Base-by-base conservation (phyloP, 1,140 invertebrate genomes). In the Eumaeus atala region DNA sequence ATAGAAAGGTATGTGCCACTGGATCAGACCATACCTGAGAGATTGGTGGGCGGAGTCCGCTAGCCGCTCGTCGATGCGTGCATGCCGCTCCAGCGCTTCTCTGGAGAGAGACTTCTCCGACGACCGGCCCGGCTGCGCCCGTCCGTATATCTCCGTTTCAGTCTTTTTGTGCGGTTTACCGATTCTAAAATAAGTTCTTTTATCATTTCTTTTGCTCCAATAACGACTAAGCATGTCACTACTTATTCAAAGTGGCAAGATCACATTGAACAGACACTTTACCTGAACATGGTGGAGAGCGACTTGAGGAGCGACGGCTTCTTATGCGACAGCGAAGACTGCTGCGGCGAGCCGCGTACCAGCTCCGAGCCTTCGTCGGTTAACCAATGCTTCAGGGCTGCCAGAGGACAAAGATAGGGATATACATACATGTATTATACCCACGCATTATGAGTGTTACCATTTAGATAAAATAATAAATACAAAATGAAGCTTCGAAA, bases 91-190 rank as follows among this genome's bases (percentile, higher is more conserved):
- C n/a, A 76, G 40, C 42, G 72, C 69, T 4, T 84, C 80, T 49
- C 83, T 50, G 0, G 78, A 72, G 48, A 88, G 54, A 28, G 87
- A 84, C 53, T 87, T 88, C 64, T 87, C 84, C 0, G 87, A 87
- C 0, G 84, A 68, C 40, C 87, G 70, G 28, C 72, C 87, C 59
- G 89, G 76, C 79, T 88, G 58, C 62, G 89, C 72, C 58, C 89
- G 59, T 16, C 71, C 73, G 66, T 87, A 87, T 21, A 76, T 70
- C 70, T 85, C 81, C 7, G 65, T 58, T 72, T 90, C 84, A 1
- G 67, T 58, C 57, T 92, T 90, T 78, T 95, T 94, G 55, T 92
- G 86, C 66, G 94, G 92, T 75, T 94, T 94, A 12, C 93, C 94
- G 85, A 95, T 94, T 72, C 95, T 74, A 74, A 48, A 6, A 34